Evolutionary conservation across 2,888 invertebrate genomes (phyloP), one percentile per base, ranked within the genome.

Genomic region (Eupithecia insigniata): DNA sequence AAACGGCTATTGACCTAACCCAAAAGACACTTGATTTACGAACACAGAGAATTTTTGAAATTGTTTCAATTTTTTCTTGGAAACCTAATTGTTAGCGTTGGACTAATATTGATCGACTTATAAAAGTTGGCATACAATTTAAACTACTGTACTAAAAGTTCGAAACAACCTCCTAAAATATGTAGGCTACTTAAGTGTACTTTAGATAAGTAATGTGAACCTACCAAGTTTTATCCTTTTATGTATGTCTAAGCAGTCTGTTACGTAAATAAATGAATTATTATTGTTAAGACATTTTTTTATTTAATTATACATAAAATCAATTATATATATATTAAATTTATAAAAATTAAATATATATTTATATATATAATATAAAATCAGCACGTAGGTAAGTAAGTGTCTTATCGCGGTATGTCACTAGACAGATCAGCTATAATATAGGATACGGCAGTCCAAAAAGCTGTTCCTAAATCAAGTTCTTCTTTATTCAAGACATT

Each of bases 401-500:
- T 18, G 28, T n/a, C 46, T 86, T 84, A 86, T 76, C 95, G 95
- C 2, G 97, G 97, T 67, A 97, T 95, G 83, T 96, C 96, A 46
- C 94, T 85, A 70, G 96, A 96, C 73, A 98, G 87, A 89, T 98
- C 96, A 6, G 98, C 97, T 62, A 97, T 95, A n/a, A 97, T 95
- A 82, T 96, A 98, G 10, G 97, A 95, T 0, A 96, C 95, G 0
- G 96, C 95, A 3, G 98, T 96, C 96, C 97, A 98, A 68, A 98
- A 92, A 0, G 97, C 98, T 16, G 97, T 95, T 77, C 96, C 96
- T 78, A 95, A 94, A 88, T 98, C 97, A 71, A 98, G 91, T 68
- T 95, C 95, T 34, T 94, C 94, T 0, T 97, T 94, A 89, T 96
- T 94, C 84, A 97, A 96, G 0, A 97, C 96, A 71, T 96, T 95